Evolutionary conservation across 2,888 invertebrate genomes (phyloP), one percentile per base, ranked within the genome.

Genomic region (Caenorhabditis becei): DNA sequence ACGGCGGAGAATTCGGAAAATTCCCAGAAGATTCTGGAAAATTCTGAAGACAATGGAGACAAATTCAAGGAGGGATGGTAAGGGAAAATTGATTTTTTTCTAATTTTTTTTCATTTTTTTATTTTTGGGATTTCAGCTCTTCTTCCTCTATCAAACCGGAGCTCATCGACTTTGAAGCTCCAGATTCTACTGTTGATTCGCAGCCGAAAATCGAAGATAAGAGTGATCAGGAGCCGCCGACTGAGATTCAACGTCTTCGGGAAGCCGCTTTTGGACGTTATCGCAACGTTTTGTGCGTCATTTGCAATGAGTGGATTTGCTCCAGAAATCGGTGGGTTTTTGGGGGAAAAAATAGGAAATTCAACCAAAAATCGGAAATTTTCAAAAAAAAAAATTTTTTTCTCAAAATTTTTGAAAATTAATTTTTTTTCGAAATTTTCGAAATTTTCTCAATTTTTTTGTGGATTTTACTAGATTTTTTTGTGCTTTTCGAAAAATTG

Each of bases 241-340:
- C 72, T 8, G 74, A 74, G 59, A 74, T 74, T 41, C 74, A 74
- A 56, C 74, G 65, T 53, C 74, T 74, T n/a, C 74, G 74, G 8
- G 74, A 74, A 49, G 70, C 72, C 1, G 67, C 72, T 5, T 72
- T 67, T n/a, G 79, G 79, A 28, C 53, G 72, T 18, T 72, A 72
- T 47, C 58, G 59, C 24, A 80, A 80, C n/a, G 70, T 80, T 18
- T n/a, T 80, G 11, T 80, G 80, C 53, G 74, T 74, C 11, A 69
- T 80, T 69, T 80, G 80, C 51, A 74, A 74, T 44, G 74, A 80
- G 20, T 80, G 80, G 80, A 70, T 80, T 59, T 80, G 80, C 32
- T 62, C 74, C n/a, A 67, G 74, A 63, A 80, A 80, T 74, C 74
- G 80, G 80, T 80, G 5, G 18, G 32, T 32, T 4, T 61, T 62